Base-by-base conservation (phyloP, 2,888 invertebrate species). In the Eledone cirrhosa region DNA sequence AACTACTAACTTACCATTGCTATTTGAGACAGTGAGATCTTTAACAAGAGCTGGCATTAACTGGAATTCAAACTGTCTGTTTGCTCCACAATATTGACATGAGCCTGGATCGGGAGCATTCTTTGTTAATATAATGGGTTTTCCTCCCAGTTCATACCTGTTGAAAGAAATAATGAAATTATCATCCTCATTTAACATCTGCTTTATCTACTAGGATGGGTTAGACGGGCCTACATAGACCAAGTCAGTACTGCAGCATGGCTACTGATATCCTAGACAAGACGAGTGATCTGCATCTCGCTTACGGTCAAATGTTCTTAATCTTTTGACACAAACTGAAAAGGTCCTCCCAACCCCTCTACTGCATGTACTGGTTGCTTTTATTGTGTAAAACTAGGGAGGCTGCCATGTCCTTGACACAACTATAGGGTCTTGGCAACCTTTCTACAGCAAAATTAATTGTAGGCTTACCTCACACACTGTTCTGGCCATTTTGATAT, bases 31-130 rank as follows among this genome's bases (percentile, higher is more conserved):
- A 72, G 29, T 81, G 7, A 86, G 82, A 33, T 78, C 79, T 59
- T 83, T 82, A 19, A 96, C 94, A 59, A 96, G 92, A 2, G 95
- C 94, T 0, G 97, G 95, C 77, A 97, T 92, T 69, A 97, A 92
- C 92, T 97, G 97, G 19, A 96, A 91, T 90, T 97, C 97, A 89
- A 96, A 96, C 33, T 93, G 92, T 83, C 94, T 92, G 53, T 93
- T 93, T 1, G 94, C 93, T 78, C 94, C 94, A 85, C 89, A 89
- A 74, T 83, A 59, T 16, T 88, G 95, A 96, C 87, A 95, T 1
- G 3, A 4, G 31, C 41, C 72, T n/a, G 11, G n/a, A 41, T 72
- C 33, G 13, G 41, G 41, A 13, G 31, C 33, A 2, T 72, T 41
- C 22, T 31, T n/a, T 72, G n/a, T n/a, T n/a, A 72, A 72, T 92